A percentile compares a stretch with the other conserved stretches of the same genome.
Evolutionary conservation across 2,113 vertebrate genomes (phyloP).

Genomic region (Microcebus murinus): DNA sequence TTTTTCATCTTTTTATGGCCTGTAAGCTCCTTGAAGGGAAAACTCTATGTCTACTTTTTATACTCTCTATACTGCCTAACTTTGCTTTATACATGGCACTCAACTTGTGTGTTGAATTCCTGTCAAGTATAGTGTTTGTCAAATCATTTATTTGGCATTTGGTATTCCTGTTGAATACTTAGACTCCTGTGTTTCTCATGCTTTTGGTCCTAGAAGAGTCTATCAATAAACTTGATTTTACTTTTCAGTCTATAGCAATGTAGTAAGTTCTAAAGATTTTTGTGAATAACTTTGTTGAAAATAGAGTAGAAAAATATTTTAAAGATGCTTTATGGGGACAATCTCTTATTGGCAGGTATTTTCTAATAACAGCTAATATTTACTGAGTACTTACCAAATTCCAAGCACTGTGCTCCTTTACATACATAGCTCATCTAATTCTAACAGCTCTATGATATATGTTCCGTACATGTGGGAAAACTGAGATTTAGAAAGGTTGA

Average conservation of each 20-base stretch:
- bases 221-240: slow-evolving; percentile 20
- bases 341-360: neutral
- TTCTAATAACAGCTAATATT: slow-evolving; percentile 21
- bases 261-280: neutral
- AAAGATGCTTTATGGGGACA: neutral
- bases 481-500: neutral
- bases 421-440: neutral
- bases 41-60: neutral
- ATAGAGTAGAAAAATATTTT: slow-evolving; percentile 29
- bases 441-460: neutral
- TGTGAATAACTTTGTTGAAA: slow-evolving; percentile 37
- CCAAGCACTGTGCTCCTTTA: neutral
- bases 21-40: neutral
- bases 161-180: neutral
- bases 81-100: neutral
- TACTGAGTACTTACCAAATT: slow-evolving; percentile 5
- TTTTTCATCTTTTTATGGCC: neutral
- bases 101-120: neutral
- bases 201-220: neutral
- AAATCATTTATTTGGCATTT: slow-evolving; percentile 18
- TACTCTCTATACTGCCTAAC: neutral
- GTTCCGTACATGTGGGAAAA: neutral
- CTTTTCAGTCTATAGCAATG: neutral
- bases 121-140: neutral
- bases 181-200: neutral